Conservation (phyloP, 2,797 vertebrate species). For the Chelon labrosus region DNA sequence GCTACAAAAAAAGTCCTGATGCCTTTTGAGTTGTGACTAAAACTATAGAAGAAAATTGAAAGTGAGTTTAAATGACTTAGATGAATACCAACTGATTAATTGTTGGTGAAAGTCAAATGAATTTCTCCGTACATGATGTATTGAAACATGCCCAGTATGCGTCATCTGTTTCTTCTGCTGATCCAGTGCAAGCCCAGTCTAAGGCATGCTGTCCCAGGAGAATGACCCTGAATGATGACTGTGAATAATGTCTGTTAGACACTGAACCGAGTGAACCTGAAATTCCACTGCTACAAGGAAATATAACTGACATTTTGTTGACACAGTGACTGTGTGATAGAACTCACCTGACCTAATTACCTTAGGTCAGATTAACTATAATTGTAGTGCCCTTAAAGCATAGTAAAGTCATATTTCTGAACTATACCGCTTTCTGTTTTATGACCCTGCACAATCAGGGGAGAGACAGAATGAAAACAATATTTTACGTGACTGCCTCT, state of each 20-base stretch:
- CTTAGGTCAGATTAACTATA: not conserved
- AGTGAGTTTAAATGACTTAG: conserved; percentile 1
- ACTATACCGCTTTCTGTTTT: not conserved
- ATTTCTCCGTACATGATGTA: not conserved
- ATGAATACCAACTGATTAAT: conserved; percentile 22
- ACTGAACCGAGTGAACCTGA: conserved; percentile 27
- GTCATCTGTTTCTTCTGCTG: not conserved
- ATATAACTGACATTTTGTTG: conserved; percentile 10
- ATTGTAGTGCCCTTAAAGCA: not conserved
- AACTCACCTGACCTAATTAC: not conserved
- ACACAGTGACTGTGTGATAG: not conserved
- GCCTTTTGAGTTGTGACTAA: not conserved
- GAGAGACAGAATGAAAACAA: conserved; percentile 9
- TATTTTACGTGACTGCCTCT: conserved; percentile 6
- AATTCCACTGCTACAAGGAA: conserved; percentile 1
- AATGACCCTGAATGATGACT: conserved; percentile 15
- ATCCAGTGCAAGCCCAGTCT: not conserved
- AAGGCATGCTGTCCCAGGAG: not conserved
- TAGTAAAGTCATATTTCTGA: not conserved
- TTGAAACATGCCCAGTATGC: conserved; percentile 12
- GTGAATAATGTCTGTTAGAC: conserved; percentile 11
- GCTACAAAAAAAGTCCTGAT: no score
- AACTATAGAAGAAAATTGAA: not conserved
- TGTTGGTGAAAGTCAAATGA: conserved; percentile 6
- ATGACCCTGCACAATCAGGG: not conserved